Percentiles rank a stretch among this genome's conserved stretches.
phyloP scores from a whole-genome alignment of 92 coral and sea anemone genomes.

The Palythoa grandis region DNA sequence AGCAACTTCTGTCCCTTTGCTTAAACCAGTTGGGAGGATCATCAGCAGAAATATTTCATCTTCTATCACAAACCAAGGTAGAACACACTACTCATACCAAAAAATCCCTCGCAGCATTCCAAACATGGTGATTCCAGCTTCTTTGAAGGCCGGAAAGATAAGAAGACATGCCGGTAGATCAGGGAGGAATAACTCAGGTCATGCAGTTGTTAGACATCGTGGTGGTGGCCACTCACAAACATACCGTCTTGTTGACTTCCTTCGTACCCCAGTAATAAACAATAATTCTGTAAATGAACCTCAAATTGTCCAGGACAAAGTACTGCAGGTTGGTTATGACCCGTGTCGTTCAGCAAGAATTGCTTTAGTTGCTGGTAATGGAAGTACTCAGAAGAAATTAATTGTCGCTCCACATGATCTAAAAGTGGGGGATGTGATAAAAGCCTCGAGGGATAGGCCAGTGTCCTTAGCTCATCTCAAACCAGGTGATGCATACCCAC shows the following conservation, averaged over 20 bases:
- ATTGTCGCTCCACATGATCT: slow-evolving; percentile 92
- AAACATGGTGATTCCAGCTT: slow-evolving; percentile 85
- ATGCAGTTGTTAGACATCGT: slow-evolving; percentile 82
- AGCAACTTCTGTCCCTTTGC: neutral
- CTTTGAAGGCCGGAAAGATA: slow-evolving; percentile 84
- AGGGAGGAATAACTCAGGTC: slow-evolving; percentile 91
- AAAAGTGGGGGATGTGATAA: slow-evolving; percentile 88
- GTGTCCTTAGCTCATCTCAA: slow-evolving; percentile 81
- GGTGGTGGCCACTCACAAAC: slow-evolving; percentile 98
- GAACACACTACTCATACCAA: slow-evolving; percentile 85
- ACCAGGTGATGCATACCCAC: slow-evolving; percentile 98
- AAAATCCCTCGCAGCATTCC: slow-evolving; percentile 86
- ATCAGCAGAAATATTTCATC: slow-evolving; percentile 66
- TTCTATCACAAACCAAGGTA: slow-evolving; percentile 67
- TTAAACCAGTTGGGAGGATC: slow-evolving; percentile 46
- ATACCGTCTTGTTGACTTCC: slow-evolving; percentile 89
- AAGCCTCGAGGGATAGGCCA: slow-evolving; percentile 88
- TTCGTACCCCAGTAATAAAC: slow-evolving; percentile 70
- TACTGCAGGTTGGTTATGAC: slow-evolving; percentile 90
- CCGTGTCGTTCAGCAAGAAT: slow-evolving; percentile 97
- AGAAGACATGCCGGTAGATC: slow-evolving; percentile 84
- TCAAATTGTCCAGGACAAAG: slow-evolving; percentile 73
- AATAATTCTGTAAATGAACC: slow-evolving; percentile 35
- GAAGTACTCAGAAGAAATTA: slow-evolving; percentile 84
- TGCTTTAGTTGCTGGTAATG: slow-evolving; percentile 95